A percentile compares a stretch with the other conserved stretches of the same genome.
Evolutionary conservation across 1,140 invertebrate species (phyloP).

Genomic region (Bombus superbus): DNA sequence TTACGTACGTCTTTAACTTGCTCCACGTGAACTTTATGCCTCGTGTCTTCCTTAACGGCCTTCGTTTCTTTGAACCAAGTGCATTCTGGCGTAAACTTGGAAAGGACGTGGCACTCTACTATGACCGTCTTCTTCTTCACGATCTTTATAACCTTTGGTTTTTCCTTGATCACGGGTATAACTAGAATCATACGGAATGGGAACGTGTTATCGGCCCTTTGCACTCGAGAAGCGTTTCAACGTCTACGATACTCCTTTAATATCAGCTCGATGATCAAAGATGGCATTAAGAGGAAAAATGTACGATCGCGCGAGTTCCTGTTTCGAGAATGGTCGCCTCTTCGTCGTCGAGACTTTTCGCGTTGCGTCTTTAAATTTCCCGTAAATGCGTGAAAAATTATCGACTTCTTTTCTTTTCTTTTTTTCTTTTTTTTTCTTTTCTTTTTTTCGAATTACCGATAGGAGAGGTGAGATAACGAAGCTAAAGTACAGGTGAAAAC

Average conservation of each 20-base stretch:
- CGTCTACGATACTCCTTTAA: no score
- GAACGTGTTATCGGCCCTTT: background rate
- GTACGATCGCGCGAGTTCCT: no score
- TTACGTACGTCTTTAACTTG: slow-evolving; percentile 88
- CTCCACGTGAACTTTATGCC: slow-evolving; percentile 90
- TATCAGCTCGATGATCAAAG: no score
- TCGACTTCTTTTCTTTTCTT: no score
- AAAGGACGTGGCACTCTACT: slow-evolving; percentile 94
- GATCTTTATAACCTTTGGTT: slow-evolving; percentile 94
- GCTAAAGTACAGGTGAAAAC: slow-evolving; percentile 69
- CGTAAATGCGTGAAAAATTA: no score
- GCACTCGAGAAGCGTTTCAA: no score
- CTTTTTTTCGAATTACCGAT: no score
- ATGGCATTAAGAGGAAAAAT: no score
- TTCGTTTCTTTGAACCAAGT: slow-evolving; percentile 94
- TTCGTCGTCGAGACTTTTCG: no score
- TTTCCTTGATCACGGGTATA: slow-evolving; percentile 96
- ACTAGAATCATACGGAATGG: slow-evolving; percentile 83
- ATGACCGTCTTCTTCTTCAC: slow-evolving; percentile 95
- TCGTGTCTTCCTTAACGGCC: slow-evolving; percentile 89
- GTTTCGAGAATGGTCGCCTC: no score
- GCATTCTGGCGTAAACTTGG: slow-evolving; percentile 93
- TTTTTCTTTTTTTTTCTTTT: no score
- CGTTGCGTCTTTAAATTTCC: background rate
- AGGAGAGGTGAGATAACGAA: no score